These are phyloP conservation scores for Dryocosmus kuriphilus DNA, from an alignment of 2,888 invertebrate species.

Conservation along the genomic window DNA sequence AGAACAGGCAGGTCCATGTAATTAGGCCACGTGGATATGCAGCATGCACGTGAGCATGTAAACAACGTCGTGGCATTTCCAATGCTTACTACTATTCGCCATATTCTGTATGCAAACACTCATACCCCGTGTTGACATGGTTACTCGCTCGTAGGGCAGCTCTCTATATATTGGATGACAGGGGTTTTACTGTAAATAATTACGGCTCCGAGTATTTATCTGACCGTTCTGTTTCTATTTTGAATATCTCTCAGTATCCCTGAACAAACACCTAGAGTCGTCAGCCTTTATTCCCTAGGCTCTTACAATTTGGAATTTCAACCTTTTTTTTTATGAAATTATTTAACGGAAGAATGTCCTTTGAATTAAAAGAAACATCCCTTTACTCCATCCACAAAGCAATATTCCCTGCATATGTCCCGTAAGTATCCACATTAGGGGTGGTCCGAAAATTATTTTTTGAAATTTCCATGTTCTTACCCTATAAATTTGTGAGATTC, in stretches of 20 bases:
- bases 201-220: background rate
- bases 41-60: constrained; percentile 23
- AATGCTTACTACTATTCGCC: constrained; percentile 30
- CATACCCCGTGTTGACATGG: constrained; percentile 23
- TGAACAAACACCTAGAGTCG: background rate
- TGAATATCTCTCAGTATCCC: background rate
- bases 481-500: too few relatives aligned
- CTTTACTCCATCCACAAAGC: too few relatives aligned
- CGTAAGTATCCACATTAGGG: too few relatives aligned
- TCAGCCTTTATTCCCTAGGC: background rate
- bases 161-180: constrained; percentile 39
- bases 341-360: too few relatives aligned
- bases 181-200: constrained; percentile 20
- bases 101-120: constrained; percentile 38
- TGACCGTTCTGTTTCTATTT: background rate
- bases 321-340: too few relatives aligned
- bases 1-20: constrained; percentile 30
- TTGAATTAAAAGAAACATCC: too few relatives aligned
- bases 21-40: constrained; percentile 31
- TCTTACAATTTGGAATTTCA: too few relatives aligned
- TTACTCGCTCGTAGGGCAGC: constrained; percentile 27
- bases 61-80: constrained; percentile 30
- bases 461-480: too few relatives aligned
- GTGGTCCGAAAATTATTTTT: too few relatives aligned
- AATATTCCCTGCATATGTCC: too few relatives aligned